These are phyloP conservation scores for Lochmaea crataegi DNA, from an alignment of 2,888 invertebrate genomes.

Conservation along the genomic window DNA sequence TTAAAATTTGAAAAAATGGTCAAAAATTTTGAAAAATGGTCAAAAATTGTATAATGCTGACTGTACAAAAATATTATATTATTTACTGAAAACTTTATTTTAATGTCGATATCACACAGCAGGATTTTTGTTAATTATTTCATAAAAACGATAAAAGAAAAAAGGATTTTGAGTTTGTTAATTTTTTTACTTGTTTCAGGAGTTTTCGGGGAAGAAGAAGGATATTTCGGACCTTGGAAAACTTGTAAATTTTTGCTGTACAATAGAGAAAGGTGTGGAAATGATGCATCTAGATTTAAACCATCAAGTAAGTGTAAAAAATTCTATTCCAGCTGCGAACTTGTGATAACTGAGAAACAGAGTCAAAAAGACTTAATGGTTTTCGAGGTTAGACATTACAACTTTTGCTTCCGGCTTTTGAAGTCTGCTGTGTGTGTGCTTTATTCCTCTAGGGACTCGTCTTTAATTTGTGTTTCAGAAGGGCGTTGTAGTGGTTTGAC, in stretches of 20 bases:
- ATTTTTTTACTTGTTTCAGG: constrained; percentile 66
- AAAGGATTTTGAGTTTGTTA: no score
- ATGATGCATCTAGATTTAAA: constrained; percentile 79
- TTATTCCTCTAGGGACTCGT: neutral
- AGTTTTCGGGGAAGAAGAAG: constrained; percentile 77
- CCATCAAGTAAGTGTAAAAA: constrained; percentile 75
- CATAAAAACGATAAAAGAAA: no score
- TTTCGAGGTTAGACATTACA: neutral
- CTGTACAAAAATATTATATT: no score
- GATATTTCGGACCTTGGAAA: constrained; percentile 90
- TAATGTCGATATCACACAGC: no score
- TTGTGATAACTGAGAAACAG: neutral
- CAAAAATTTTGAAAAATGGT: no score
- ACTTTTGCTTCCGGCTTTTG: neutral
- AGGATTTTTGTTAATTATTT: no score
- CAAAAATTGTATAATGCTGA: no score
- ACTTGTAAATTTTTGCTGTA: constrained; percentile 85
- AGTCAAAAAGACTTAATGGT: neutral
- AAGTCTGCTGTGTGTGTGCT: neutral
- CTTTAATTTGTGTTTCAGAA: neutral
- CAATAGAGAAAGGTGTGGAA: constrained; percentile 85
- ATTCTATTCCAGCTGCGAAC: no score
- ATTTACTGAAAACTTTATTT: no score
- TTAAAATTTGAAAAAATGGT: no score
- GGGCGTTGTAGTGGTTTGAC: neutral